A percentile compares a stretch with the other conserved stretches of the same genome.
phyloP scores from a whole-genome alignment of 2,797 vertebrate genomes.

The Adrianichthys oophorus region DNA sequence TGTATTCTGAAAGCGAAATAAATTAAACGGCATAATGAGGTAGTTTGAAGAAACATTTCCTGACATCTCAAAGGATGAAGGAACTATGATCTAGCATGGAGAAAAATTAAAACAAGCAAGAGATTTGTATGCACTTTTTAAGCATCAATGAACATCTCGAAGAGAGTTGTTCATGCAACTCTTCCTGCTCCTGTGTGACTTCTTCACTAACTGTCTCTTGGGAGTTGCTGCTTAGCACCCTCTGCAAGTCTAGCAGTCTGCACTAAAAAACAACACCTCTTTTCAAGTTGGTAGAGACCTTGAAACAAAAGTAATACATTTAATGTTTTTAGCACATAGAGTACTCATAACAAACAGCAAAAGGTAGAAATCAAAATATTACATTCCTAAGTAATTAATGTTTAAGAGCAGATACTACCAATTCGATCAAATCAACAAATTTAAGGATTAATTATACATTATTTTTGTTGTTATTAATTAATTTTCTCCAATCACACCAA shows the following conservation, averaged over 20 bases:
- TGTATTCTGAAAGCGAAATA: background rate
- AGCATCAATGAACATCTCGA: slow-evolving; percentile 25
- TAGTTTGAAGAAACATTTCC: background rate
- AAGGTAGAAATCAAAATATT: too few species aligned
- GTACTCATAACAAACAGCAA: too few species aligned
- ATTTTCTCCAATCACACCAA: too few species aligned
- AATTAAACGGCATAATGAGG: background rate
- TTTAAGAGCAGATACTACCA: too few species aligned
- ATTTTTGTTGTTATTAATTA: too few species aligned
- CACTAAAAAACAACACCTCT: slow-evolving; percentile 48
- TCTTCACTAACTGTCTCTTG: slow-evolving; percentile 61
- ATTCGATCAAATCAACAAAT: too few species aligned
- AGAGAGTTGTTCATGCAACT: slow-evolving; percentile 38
- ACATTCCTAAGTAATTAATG: too few species aligned
- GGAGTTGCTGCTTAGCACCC: slow-evolving; percentile 79
- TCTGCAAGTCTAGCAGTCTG: slow-evolving; percentile 40
- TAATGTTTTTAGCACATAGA: too few species aligned
- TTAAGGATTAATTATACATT: too few species aligned
- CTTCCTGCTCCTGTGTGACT: slow-evolving; percentile 62
- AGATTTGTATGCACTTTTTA: background rate
- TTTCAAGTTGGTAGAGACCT: slow-evolving; percentile 10
- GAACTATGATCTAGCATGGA: background rate
- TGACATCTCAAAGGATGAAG: background rate
- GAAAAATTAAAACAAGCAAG: background rate
- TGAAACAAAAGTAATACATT: too few species aligned